These are phyloP conservation scores for Eidolon dupreanum DNA, from an alignment of 2,797 vertebrate genomes.

Conservation along the genomic window DNA sequence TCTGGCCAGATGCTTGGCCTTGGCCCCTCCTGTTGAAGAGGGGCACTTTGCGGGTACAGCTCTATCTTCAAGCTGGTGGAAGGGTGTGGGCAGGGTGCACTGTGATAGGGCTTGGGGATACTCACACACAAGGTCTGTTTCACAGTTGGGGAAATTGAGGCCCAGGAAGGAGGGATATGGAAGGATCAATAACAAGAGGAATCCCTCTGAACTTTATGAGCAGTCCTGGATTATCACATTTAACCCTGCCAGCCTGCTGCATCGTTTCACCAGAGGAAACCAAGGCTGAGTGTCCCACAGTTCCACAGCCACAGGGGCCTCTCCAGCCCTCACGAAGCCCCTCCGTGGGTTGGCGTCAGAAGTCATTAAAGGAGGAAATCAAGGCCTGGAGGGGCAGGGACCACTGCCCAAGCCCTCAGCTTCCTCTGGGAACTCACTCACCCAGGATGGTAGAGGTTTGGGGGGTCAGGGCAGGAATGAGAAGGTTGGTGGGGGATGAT, in stretches of 20 bases:
- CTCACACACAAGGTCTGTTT: neutral
- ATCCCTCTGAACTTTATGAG: neutral
- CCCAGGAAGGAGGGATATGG: neutral
- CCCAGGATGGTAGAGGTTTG: too few relatives aligned
- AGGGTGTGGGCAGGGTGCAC: too few relatives aligned
- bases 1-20: neutral
- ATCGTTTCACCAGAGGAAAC: neutral
- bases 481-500: neutral
- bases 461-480: neutral
- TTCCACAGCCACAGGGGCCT: neutral
- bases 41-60: neutral
- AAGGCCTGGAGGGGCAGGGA: neutral
- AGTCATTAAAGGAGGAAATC: neutral
- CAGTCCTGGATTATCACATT: neutral
- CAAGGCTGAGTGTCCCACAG: neutral
- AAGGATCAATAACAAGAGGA: neutral
- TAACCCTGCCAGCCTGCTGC: neutral
- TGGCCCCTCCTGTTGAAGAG: neutral
- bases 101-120: neutral
- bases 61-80: neutral
- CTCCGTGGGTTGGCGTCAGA: neutral
- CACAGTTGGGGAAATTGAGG: neutral
- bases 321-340: neutral
- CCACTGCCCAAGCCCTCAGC: neutral
- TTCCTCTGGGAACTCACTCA: neutral